phyloP scores from a whole-genome alignment of 1,140 invertebrate genomes.

The Zaprionus nigranus region DNA sequence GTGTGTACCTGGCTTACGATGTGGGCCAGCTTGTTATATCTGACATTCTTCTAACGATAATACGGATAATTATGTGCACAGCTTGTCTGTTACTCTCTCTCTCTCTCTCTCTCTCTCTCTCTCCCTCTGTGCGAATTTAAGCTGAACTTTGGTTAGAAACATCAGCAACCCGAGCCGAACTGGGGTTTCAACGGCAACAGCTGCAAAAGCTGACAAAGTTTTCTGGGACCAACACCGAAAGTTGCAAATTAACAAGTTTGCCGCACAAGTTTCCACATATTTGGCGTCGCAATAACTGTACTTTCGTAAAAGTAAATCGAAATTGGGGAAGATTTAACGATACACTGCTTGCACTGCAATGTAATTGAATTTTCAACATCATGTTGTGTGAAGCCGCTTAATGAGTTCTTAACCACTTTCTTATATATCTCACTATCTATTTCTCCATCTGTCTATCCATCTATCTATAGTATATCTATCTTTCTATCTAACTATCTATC shows the following conservation, averaged over 20 bases:
- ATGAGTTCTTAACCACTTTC: background rate
- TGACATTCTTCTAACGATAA: constrained; percentile 32
- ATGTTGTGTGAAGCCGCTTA: no score
- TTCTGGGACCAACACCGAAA: background rate
- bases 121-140: background rate
- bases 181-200: background rate
- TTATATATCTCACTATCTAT: background rate
- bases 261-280: constrained; percentile 3
- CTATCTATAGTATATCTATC: no score
- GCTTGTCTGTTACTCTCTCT: constrained; percentile 17
- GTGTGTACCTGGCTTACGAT: background rate
- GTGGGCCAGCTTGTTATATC: background rate
- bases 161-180: background rate
- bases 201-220: background rate
- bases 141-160: constrained; percentile 1
- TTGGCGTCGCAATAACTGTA: background rate
- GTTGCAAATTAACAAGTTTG: constrained; percentile 4
- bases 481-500: no score
- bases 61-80: constrained; percentile 36
- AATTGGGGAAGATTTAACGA: background rate
- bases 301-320: background rate
- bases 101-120: constrained; percentile 19
- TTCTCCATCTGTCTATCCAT: no score
- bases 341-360: background rate
- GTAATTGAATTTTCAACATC: background rate